Percentiles rank a stretch among this genome's conserved stretches.
These are phyloP conservation scores for Ictalurus furcatus DNA, from an alignment of 2,113 vertebrate genomes.

Conservation along the genomic window DNA sequence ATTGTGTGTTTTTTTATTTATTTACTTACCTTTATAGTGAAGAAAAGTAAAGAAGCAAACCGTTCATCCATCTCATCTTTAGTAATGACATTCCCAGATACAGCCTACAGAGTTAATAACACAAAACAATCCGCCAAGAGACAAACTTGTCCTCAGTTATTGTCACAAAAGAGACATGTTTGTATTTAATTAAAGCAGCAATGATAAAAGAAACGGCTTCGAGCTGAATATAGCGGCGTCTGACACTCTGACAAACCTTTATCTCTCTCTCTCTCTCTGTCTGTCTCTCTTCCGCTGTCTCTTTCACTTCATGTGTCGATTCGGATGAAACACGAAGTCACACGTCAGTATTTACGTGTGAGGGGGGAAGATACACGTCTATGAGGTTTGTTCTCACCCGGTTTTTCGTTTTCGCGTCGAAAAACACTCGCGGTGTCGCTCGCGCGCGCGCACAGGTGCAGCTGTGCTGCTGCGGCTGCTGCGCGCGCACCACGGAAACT, in stretches of 20 bases:
- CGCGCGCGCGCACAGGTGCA: slow-evolving; percentile 1
- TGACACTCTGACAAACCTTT: neutral
- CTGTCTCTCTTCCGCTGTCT: neutral
- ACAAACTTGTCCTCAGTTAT: neutral
- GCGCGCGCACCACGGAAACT: neutral
- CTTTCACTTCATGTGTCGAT: neutral
- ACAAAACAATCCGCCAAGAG: neutral
- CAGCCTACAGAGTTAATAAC: neutral
- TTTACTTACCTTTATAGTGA: neutral
- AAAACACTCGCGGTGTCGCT: neutral
- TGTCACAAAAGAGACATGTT: neutral
- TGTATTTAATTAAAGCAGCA: neutral
- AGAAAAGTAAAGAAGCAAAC: neutral
- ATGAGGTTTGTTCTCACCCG: neutral
- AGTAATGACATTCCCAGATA: neutral
- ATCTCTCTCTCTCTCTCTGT: neutral
- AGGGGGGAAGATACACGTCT: neutral
- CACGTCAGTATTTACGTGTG: slow-evolving; percentile 21
- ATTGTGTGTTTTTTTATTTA: neutral
- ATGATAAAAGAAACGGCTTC: neutral
- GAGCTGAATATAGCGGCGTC: neutral
- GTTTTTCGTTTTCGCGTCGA: neutral
- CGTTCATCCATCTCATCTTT: neutral
- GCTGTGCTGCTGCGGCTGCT: neutral
- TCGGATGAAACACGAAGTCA: neutral